Percentiles rank a stretch among this genome's conserved stretches.
These are phyloP conservation scores for Ophiothrix spiculata DNA, from an alignment of 35 echinoderm and acorn worm genomes.

Conservation along the genomic window DNA sequence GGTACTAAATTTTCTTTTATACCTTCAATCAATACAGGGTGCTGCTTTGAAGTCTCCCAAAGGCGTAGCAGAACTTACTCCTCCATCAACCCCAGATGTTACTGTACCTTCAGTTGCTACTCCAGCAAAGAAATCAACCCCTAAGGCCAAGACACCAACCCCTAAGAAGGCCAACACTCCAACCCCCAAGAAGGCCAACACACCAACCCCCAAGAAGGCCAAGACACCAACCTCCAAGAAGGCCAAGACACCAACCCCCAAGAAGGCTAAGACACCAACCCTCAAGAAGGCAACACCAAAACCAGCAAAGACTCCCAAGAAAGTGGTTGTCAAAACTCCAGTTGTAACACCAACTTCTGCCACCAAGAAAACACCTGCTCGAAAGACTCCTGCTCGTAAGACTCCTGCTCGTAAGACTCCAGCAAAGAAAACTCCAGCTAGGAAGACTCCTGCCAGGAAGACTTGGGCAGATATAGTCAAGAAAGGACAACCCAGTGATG, in stretches of 20 bases:
- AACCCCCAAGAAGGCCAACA: slow-evolving; percentile 43
- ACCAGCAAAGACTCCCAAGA: slow-evolving; percentile 12
- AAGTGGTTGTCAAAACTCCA: slow-evolving; percentile 13
- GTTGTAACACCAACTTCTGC: not conserved
- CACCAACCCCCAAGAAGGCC: slow-evolving; percentile 53
- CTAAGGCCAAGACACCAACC: too few species aligned
- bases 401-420: slow-evolving; percentile 52
- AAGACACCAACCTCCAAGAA: slow-evolving; percentile 50
- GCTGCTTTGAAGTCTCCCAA: not conserved
- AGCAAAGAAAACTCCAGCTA: slow-evolving; percentile 37
- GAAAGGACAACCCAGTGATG: slow-evolving; percentile 20
- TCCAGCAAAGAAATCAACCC: too few species aligned
- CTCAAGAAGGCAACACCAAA: slow-evolving; percentile 14
- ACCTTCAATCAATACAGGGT: not conserved
- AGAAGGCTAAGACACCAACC: slow-evolving; percentile 25
- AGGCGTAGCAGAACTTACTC: slow-evolving; percentile 12
- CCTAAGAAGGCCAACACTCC: too few species aligned
- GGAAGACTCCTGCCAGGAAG: slow-evolving; percentile 58
- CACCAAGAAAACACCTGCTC: slow-evolving; percentile 43
- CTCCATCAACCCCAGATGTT: slow-evolving; percentile 12
- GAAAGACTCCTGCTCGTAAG: slow-evolving; percentile 8
- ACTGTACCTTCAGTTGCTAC: not conserved
- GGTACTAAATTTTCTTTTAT: not conserved
- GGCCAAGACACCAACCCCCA: slow-evolving; percentile 33
- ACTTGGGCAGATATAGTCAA: slow-evolving; percentile 98